Conservation (phyloP, 1,140 invertebrate genomes). For the Lerema accius region DNA sequence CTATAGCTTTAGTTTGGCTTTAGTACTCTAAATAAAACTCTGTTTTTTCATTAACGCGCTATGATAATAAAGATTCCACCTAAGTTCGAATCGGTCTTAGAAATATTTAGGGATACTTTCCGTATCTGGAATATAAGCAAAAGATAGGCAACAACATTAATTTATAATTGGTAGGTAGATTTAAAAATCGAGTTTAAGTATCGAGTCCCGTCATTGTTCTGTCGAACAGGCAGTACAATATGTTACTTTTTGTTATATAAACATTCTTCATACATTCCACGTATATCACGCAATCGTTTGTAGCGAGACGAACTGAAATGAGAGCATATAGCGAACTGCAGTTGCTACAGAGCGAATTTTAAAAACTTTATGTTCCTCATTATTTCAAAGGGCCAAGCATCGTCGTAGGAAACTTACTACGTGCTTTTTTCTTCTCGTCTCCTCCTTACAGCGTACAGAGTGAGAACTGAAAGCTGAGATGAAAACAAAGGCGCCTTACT, state of each 20-base stretch:
- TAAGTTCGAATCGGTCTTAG: no score
- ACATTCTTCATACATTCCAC: not conserved
- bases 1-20: constrained; percentile 48
- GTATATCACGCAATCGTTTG: not conserved
- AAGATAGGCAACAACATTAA: no score
- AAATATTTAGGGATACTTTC: no score
- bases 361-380: constrained; percentile 10
- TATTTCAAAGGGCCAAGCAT: constrained; percentile 8
- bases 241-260: not conserved
- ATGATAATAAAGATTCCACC: no score
- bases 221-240: not conserved
- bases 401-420: not conserved
- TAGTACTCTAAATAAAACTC: not conserved
- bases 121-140: no score
- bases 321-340: not conserved
- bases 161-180: not conserved
- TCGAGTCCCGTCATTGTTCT: no score
- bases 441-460: not conserved
- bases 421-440: not conserved
- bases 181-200: no score
- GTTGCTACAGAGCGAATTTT: constrained; percentile 7
- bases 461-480: not conserved
- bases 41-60: no score
- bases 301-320: not conserved
- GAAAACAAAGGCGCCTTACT: not conserved